Evolutionary conservation across 2,888 invertebrate species (phyloP), one percentile per base, ranked within the genome.

Genomic region (Zelleria hepariella): DNA sequence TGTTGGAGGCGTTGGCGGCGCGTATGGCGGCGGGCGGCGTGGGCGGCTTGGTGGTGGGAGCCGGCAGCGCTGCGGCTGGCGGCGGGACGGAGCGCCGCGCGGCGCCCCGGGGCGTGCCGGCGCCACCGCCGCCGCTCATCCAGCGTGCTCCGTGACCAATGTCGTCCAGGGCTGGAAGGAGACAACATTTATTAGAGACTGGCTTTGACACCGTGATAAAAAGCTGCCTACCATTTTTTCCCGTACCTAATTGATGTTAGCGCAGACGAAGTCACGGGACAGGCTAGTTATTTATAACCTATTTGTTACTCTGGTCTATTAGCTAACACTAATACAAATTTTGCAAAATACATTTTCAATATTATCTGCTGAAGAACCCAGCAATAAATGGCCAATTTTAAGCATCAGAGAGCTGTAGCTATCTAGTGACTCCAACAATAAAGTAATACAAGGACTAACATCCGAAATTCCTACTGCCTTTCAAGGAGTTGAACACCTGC

Each of bases 31-130:
- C 96, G 0, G 98, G 98, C 32, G 98, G 98, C 3, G 98, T 98
- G 0, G 98, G 98, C 0, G 98, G 98, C 77, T 97, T 97, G 0
- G 97, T 97, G 2, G 96, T 97, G 1, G 98, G 98, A 0, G 98
- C 96, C 6, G 96, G 96, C 53, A 91, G 75, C 7, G 91, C 83
- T 5, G 90, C 89, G 0, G 90, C 74, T 55, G 93, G 92, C 10
- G 32, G 32, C 32, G 32, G 32, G 32, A 10, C 32, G 58, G 92
- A 92, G 5, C 94, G 93, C 75, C 20, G 86, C 81, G 25, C 95
- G 90, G 64, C 95, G 93, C 95, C 94, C 58, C 93, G 92, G 2
- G 94, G 92, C 0, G 93, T 94, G 53, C 93, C 93, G 8, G 90
- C 86, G 42, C 91, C 90, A 61, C 94, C 93, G 7, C 92, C 91